Percentiles rank a stretch among this genome's conserved stretches.
phyloP scores from a whole-genome alignment of 2,113 vertebrate species.

The Electrona antarctica region DNA sequence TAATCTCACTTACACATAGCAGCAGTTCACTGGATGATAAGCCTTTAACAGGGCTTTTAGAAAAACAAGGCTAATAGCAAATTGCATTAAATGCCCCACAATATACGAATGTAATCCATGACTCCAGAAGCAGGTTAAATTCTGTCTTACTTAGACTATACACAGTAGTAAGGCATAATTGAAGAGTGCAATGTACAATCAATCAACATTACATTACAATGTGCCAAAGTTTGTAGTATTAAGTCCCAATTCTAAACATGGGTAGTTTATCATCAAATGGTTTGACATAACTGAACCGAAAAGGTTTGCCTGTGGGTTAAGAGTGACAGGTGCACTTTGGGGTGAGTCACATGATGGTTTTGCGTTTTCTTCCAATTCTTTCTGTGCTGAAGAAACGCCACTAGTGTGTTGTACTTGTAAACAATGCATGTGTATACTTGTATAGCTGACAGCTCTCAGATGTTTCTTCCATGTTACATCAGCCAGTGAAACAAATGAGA shows the following conservation, averaged over 20 bases:
- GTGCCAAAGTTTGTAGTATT: too few relatives aligned
- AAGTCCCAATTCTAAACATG: too few relatives aligned
- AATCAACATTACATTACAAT: too few relatives aligned
- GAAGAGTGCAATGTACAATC: too few relatives aligned
- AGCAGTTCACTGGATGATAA: background rate
- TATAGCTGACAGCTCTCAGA: background rate
- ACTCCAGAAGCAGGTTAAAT: too few relatives aligned
- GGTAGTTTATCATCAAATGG: too few relatives aligned
- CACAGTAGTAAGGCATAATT: too few relatives aligned
- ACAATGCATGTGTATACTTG: too few relatives aligned
- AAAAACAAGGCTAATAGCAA: background rate
- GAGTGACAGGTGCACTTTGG: background rate
- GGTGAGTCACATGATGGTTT: background rate
- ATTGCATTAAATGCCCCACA: too few relatives aligned
- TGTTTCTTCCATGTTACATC: conserved; percentile 38
- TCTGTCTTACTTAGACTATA: too few relatives aligned
- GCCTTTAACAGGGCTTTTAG: background rate
- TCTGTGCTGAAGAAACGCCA: background rate
- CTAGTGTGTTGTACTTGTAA: background rate
- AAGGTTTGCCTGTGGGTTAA: background rate
- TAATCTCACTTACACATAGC: conserved; percentile 12
- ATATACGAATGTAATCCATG: too few relatives aligned
- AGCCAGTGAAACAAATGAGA: conserved; percentile 14
- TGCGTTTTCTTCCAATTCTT: background rate
- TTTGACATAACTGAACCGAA: background rate